Evolutionary conservation across 2,888 invertebrate genomes (phyloP), one percentile per base, ranked within the genome.

Genomic region (Lasioglossum leucozonium): DNA sequence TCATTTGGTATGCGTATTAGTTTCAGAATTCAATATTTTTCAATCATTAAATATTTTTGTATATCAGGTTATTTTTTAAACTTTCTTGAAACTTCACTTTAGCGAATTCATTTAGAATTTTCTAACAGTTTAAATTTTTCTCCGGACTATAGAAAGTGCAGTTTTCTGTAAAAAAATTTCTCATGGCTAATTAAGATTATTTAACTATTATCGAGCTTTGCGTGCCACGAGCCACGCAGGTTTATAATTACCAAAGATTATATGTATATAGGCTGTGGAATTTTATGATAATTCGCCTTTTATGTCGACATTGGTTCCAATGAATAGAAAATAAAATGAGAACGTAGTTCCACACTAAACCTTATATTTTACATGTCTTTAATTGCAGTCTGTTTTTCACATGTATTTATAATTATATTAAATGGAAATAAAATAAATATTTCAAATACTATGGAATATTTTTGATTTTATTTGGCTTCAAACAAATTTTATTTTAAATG

Each of bases 171-270:
- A 18, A 62, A 30, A 62, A 16, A 2, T 30, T 30, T 62, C 62
- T 62, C 11, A 16, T 6, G 26, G 6, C 62, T 16, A 16, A 26
- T 30, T 26, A 30, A 62, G 62, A 62, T 62, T 62, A 30, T 30
- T 30, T 30, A 62, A 16, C 58, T 26, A 30, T 26, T 30, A 62
- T 62, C 26, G 0, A 62, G 58, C 58, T 30, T 26, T 16, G 58
- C 58, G 58, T 62, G 58, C 30, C 13, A 30, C 58, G 58, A 26
- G 30, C 58, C 26, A 2, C 58, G 26, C 26, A 16, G 30, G 26
- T 62, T 62, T 62, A 58, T 58, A 62, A 62, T 62, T 62, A 13
- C 16, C 58, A 62, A 62, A 30, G 58, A 62, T 62, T 62, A 30
- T 62, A 62, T 62, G 58, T 62, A 62, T 62, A 62, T 16, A 6